phyloP scores from a whole-genome alignment of 2,888 invertebrate species.

The Trichopoda pennipes region DNA sequence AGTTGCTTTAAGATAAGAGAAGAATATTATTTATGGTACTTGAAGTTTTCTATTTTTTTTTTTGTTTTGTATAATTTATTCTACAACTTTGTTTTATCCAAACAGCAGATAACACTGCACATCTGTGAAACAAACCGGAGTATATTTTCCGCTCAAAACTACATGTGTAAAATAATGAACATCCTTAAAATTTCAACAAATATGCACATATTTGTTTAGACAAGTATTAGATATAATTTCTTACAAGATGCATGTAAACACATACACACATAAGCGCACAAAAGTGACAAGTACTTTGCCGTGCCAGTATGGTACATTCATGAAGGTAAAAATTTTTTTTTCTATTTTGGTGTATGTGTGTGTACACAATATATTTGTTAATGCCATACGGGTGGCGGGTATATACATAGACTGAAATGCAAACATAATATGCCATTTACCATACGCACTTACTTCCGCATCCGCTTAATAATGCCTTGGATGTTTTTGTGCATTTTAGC shows the following conservation, averaged over 20 bases:
- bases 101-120: constrained; percentile 30
- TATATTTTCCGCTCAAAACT: not conserved
- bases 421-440: too few species aligned
- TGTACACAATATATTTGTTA: too few species aligned
- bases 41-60: constrained; percentile 2
- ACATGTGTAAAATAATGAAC: constrained; percentile 19
- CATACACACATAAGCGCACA: constrained; percentile 23
- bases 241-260: constrained; percentile 23
- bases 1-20: constrained; percentile 9
- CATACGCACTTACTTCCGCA: too few species aligned
- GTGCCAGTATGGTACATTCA: too few species aligned
- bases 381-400: too few species aligned
- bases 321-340: too few species aligned
- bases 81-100: not conserved
- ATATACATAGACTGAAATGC: too few species aligned
- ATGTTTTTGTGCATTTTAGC: too few species aligned
- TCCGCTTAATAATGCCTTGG: too few species aligned
- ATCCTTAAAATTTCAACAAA: constrained; percentile 29
- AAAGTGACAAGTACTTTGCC: constrained; percentile 4
- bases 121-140: constrained; percentile 2
- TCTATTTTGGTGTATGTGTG: too few species aligned
- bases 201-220: constrained; percentile 9
- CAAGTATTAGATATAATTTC: constrained; percentile 16
- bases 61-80: not conserved
- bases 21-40: constrained; percentile 22